Conservation (phyloP, 1,140 invertebrate species). For the Drosophila erecta region DNA sequence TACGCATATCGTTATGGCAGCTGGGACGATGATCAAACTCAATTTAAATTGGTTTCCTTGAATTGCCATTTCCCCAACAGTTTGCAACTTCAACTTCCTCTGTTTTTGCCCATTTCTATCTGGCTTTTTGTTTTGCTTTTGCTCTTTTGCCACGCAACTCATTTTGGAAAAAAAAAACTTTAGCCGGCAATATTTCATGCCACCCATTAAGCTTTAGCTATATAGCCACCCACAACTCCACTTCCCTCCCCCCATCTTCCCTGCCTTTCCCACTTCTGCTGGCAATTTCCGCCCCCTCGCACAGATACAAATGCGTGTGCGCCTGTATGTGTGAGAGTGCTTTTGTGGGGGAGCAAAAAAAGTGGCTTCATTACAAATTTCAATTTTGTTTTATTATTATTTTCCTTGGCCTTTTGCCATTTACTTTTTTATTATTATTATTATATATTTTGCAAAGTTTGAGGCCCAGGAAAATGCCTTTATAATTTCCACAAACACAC, state of each 20-base stretch:
- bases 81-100: slow-evolving; percentile 49
- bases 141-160: slow-evolving; percentile 74
- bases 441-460: slow-evolving; percentile 67
- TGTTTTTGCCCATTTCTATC: slow-evolving; percentile 23
- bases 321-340: slow-evolving; percentile 14
- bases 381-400: slow-evolving; percentile 82
- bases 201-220: slow-evolving; percentile 64
- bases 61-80: slow-evolving; percentile 45
- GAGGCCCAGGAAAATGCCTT: slow-evolving; percentile 59
- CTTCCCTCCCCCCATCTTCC: not conserved
- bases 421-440: slow-evolving; percentile 72
- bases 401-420: slow-evolving; percentile 42
- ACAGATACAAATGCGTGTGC: slow-evolving; percentile 28
- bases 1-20: slow-evolving; percentile 41
- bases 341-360: slow-evolving; percentile 55
- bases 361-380: slow-evolving; percentile 82
- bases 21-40: slow-evolving; percentile 38
- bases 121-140: slow-evolving; percentile 63
- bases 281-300: slow-evolving; percentile 74
- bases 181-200: slow-evolving; percentile 81
- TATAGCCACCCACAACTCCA: slow-evolving; percentile 18
- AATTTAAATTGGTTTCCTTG: slow-evolving; percentile 58
- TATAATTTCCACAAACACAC: slow-evolving; percentile 50
- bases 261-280: slow-evolving; percentile 3
- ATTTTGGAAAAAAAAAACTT: slow-evolving; percentile 72